Percentiles rank a stretch among this genome's conserved stretches.
These are phyloP conservation scores for Ctenochaetus hawaiiensis DNA, from an alignment of 2,797 vertebrate species.

Conservation along the genomic window DNA sequence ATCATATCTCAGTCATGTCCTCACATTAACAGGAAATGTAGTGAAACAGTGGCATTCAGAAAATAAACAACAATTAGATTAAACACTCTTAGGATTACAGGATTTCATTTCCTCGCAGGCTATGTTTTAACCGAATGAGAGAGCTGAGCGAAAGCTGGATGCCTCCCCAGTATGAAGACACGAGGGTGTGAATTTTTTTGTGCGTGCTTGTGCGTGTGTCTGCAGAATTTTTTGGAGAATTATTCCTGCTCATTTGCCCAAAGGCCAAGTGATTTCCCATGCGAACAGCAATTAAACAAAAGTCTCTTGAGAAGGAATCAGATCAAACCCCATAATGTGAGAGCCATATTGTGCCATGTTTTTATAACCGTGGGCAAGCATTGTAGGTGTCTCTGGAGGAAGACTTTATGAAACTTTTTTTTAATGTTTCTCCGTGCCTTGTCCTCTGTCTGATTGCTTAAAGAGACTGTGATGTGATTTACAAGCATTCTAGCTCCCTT, in stretches of 20 bases:
- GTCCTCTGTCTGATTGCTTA: conserved; percentile 43
- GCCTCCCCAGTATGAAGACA: conserved; percentile 13
- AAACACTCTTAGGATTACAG: conserved; percentile 51
- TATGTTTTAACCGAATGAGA: conserved; percentile 47
- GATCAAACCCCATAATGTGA: conserved; percentile 59
- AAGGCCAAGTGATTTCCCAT: conserved; percentile 70
- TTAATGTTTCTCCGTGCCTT: conserved; percentile 33
- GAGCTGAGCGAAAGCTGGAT: conserved; percentile 20
- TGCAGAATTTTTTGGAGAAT: conserved; percentile 43
- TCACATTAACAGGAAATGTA: conserved; percentile 7
- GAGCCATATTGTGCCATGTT: conserved; percentile 49
- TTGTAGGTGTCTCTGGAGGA: conserved; percentile 60
- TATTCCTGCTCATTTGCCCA: conserved; percentile 53
- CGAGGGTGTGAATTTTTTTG: conserved; percentile 17
- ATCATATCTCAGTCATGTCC: conserved; percentile 18
- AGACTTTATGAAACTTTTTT: conserved; percentile 44
- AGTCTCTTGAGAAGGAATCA: conserved; percentile 69
- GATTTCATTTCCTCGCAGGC: conserved; percentile 40
- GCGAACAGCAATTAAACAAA: conserved; percentile 77
- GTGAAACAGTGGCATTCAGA: conserved; percentile 18
- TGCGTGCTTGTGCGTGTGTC: conserved; percentile 26
- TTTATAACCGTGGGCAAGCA: conserved; percentile 56
- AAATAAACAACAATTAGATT: conserved; percentile 44
- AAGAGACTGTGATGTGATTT: conserved; percentile 62
- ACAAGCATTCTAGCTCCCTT: conserved; percentile 43